Evolutionary conservation across 1,140 invertebrate genomes (phyloP).

Genomic region (Drosophila nikananu): DNA sequence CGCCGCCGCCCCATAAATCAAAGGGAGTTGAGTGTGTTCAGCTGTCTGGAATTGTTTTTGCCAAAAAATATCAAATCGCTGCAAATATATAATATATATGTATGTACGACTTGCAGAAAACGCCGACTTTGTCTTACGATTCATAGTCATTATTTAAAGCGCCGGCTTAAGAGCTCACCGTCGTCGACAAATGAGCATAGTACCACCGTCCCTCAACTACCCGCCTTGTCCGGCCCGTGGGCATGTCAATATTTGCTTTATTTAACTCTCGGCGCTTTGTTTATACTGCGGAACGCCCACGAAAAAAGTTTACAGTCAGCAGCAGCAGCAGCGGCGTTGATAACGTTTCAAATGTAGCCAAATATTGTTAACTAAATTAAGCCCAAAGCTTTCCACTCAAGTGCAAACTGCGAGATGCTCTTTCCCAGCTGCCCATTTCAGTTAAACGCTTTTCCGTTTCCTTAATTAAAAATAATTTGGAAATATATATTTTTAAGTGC

Average conservation of each 20-base stretch:
- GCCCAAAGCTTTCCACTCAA: conserved; percentile 12
- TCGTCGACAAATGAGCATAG: conserved; percentile 66
- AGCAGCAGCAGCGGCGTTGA: conserved; percentile 28
- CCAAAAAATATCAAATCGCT: conserved; percentile 53
- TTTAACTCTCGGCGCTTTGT: conserved; percentile 73
- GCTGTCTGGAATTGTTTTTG: conserved; percentile 62
- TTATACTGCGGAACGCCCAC: conserved; percentile 57
- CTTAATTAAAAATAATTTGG: conserved; percentile 8
- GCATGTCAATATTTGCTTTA: conserved; percentile 72
- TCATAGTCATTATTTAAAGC: conserved; percentile 79
- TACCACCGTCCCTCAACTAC: not conserved
- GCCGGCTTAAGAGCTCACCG: conserved; percentile 68
- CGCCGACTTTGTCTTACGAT: conserved; percentile 56
- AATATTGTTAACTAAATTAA: conserved; percentile 58
- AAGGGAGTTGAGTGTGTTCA: conserved; percentile 44
- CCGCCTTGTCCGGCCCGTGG: conserved; percentile 11
- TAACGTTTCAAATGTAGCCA: conserved; percentile 53
- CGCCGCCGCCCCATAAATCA: conserved; percentile 42
- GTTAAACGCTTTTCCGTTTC: not conserved
- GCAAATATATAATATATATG: conserved; percentile 39
- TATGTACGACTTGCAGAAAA: conserved; percentile 27
- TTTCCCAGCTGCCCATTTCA: conserved; percentile 7
- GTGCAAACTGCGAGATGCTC: conserved; percentile 20
- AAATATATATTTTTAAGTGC: conserved; percentile 10
- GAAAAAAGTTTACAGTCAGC: conserved; percentile 42